Evolutionary conservation across 1,140 invertebrate genomes (phyloP).

Genomic region (Caenorhabditis latens): DNA sequence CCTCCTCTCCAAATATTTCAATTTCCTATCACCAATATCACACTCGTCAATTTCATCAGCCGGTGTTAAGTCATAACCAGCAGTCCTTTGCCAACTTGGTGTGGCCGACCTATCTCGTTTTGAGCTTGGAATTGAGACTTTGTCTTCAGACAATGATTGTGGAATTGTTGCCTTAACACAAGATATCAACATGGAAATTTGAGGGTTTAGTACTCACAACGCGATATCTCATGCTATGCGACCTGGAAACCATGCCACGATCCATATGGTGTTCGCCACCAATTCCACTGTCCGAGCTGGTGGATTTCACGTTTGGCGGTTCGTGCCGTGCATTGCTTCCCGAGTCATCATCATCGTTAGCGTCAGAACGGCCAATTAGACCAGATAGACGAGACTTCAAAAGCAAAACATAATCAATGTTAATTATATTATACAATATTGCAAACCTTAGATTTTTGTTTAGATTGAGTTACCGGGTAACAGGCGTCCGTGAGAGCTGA

Average conservation of each 20-base stretch:
- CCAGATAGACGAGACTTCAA: slow-evolving; percentile 56
- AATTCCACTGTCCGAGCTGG: slow-evolving; percentile 73
- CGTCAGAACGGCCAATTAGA: slow-evolving; percentile 57
- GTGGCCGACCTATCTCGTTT: slow-evolving; percentile 46
- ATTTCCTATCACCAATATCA: slow-evolving; percentile 49
- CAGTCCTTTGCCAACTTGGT: slow-evolving; percentile 18
- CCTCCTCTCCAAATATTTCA: slow-evolving; percentile 38
- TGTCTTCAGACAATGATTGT: slow-evolving; percentile 39
- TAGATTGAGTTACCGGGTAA: slow-evolving; percentile 70
- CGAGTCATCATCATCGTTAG: slow-evolving; percentile 53
- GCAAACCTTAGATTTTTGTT: slow-evolving; percentile 59
- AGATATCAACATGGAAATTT: not conserved
- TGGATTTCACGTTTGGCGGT: slow-evolving; percentile 64
- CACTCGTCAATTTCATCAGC: slow-evolving; percentile 41
- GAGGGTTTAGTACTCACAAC: slow-evolving; percentile 26
- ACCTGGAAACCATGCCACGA: slow-evolving; percentile 63
- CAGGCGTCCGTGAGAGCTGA: slow-evolving; percentile 72
- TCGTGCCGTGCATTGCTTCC: slow-evolving; percentile 38
- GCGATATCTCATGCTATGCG: slow-evolving; percentile 68
- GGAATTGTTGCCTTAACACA: slow-evolving; percentile 24
- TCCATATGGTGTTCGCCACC: slow-evolving; percentile 68
- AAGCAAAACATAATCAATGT: not conserved
- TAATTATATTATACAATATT: not conserved
- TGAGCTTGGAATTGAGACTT: slow-evolving; percentile 35
- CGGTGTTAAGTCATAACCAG: slow-evolving; percentile 37